Percentiles rank a stretch among this genome's conserved stretches.
Conservation (phyloP, 2,797 vertebrate species). For the Myotis daubentonii region DNA sequence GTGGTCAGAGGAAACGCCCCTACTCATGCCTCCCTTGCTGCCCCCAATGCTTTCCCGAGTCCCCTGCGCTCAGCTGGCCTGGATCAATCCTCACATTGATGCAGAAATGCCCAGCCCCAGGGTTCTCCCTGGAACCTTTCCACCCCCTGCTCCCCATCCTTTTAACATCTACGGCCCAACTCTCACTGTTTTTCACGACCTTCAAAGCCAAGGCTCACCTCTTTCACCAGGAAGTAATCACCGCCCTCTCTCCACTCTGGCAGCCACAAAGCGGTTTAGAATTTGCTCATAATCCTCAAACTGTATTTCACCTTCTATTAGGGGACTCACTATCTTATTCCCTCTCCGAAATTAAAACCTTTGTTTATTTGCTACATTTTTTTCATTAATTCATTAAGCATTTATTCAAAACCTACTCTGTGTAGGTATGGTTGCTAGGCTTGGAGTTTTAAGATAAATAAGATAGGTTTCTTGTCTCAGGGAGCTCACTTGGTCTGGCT, state of each 20-base stretch:
- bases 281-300: neutral
- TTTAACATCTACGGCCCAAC: neutral
- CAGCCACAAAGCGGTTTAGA: neutral
- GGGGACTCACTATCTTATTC: neutral
- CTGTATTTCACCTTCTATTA: neutral
- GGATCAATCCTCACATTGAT: neutral
- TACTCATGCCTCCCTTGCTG: neutral
- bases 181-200: neutral
- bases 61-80: neutral
- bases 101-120: neutral
- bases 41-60: neutral
- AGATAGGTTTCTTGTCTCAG: neutral
- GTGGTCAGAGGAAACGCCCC: slow-evolving; percentile 26
- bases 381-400: neutral
- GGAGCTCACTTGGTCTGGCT: neutral
- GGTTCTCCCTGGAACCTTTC: accelerated
- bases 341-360: neutral
- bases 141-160: neutral
- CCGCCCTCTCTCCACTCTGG: neutral
- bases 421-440: too few relatives aligned
- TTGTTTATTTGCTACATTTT: neutral
- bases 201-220: neutral
- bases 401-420: neutral
- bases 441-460: neutral
- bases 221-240: neutral